Evolutionary conservation across 2,888 invertebrate genomes (phyloP).

Genomic region (Protophormia terraenovae): DNA sequence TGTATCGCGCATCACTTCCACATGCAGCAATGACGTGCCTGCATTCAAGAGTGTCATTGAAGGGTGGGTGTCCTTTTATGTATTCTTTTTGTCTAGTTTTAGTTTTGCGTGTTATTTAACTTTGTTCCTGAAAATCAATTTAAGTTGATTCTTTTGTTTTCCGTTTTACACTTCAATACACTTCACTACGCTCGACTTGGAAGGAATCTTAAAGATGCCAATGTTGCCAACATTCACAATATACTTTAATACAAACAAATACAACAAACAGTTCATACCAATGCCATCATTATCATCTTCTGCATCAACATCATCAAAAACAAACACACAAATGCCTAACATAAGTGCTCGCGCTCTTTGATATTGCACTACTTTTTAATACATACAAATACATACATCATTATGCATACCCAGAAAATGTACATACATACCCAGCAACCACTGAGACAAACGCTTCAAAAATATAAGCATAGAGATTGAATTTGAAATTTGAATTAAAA

Average conservation of each 20-base stretch:
- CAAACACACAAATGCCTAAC: conserved; percentile 19
- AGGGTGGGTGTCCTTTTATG: conserved; percentile 56
- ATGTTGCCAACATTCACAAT: conserved; percentile 40
- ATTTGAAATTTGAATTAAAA: too few species aligned
- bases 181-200: conserved; percentile 63
- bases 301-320: neutral
- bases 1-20: neutral
- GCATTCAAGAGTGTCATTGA: conserved; percentile 15
- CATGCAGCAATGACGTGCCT: conserved; percentile 12
- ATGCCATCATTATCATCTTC: neutral
- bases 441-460: too few species aligned
- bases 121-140: conserved; percentile 68
- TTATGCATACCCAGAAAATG: too few species aligned
- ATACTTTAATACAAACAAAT: neutral
- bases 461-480: too few species aligned
- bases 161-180: conserved; percentile 58
- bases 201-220: conserved; percentile 61
- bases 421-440: too few species aligned
- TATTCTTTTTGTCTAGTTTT: conserved; percentile 44
- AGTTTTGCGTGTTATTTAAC: conserved; percentile 50
- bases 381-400: neutral
- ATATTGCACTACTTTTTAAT: neutral
- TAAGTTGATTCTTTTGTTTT: conserved; percentile 68
- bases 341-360: conserved; percentile 21
- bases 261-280: conserved; percentile 16